Conservation (phyloP, 2,113 vertebrate species). For the Bujurquina vittata region DNA sequence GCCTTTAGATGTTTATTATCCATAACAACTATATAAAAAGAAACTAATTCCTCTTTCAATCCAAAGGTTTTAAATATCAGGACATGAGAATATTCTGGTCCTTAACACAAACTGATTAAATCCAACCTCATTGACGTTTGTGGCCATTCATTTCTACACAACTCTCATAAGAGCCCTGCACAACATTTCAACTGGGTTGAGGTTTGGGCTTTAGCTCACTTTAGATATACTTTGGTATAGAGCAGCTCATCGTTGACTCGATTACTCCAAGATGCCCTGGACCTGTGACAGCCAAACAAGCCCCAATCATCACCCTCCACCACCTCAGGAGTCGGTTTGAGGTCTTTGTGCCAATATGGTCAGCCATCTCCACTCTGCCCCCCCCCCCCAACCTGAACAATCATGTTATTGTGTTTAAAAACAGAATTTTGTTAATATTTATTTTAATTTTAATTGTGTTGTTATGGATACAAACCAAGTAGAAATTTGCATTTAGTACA, state of each 20-base stretch:
- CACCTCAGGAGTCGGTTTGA: background rate
- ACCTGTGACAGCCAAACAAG: too few species aligned
- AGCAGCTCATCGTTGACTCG: too few species aligned
- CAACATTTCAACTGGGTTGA: background rate
- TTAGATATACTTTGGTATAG: too few species aligned
- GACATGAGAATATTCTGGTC: background rate
- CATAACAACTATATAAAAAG: background rate
- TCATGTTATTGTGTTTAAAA: background rate
- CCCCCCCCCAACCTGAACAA: too few species aligned
- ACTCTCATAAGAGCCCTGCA: fast-evolving
- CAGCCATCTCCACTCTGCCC: background rate
- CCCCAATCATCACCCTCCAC: too few species aligned
- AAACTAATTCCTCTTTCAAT: background rate
- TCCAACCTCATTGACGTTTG: background rate
- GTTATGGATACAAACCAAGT: background rate
- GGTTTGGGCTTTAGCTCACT: background rate
- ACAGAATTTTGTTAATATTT: background rate
- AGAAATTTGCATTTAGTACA: background rate
- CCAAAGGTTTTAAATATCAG: background rate
- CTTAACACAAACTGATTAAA: background rate
- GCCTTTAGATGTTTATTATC: background rate
- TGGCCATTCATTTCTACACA: background rate
- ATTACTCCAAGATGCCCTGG: too few species aligned
- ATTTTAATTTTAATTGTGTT: background rate
- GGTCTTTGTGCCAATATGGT: background rate